Percentiles rank a stretch among this genome's conserved stretches.
Evolutionary conservation across 2,113 vertebrate genomes (phyloP).

Genomic region (Xiphophorus maculatus): DNA sequence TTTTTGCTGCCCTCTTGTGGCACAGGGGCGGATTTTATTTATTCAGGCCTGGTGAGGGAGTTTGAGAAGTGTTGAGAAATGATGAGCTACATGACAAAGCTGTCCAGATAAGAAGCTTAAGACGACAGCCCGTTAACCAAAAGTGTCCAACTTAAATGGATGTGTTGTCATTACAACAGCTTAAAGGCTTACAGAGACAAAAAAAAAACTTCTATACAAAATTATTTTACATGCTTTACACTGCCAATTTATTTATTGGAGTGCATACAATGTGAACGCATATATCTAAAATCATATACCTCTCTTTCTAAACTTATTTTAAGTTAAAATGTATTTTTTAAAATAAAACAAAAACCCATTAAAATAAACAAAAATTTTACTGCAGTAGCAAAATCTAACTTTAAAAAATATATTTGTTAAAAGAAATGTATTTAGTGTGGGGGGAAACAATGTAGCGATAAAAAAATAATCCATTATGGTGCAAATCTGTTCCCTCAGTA

Average conservation of each 20-base stretch:
- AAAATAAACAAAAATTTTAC: neutral
- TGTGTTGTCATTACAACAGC: no score
- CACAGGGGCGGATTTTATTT: neutral
- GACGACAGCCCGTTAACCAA: no score
- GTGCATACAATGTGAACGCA: neutral
- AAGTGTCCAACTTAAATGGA: no score
- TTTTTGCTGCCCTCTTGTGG: slow-evolving; percentile 66
- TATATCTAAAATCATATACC: neutral
- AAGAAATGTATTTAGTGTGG: no score
- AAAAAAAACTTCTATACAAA: neutral
- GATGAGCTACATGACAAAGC: neutral
- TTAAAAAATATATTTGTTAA: neutral
- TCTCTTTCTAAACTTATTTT: neutral
- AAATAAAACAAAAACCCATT: no score
- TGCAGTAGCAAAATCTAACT: neutral
- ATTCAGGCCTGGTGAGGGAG: neutral
- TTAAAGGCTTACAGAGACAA: neutral
- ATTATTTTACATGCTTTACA: neutral
- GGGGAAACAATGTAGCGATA: no score
- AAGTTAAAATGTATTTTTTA: neutral
- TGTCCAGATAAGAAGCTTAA: neutral
- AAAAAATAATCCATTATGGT: no score
- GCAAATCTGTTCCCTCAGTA: no score
- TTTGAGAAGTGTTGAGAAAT: neutral
- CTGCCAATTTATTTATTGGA: neutral